Conservation (phyloP, 2,797 vertebrate species). For the Lutjanus campechanus region DNA sequence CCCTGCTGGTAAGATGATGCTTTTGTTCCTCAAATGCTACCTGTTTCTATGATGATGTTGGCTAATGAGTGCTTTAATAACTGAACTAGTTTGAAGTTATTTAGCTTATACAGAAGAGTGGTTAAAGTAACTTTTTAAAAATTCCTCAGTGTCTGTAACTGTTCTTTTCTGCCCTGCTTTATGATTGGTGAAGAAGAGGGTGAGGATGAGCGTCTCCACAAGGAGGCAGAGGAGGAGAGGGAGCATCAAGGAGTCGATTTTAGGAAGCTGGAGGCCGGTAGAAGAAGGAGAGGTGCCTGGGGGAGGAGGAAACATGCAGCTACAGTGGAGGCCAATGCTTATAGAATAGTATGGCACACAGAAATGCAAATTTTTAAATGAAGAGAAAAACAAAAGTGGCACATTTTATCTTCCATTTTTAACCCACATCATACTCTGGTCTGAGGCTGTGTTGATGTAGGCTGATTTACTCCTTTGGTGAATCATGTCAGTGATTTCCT, state of each 20-base stretch:
- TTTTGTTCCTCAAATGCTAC: not conserved
- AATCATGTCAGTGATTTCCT: not conserved
- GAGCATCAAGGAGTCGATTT: slow-evolving; percentile 25
- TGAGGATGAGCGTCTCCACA: slow-evolving; percentile 7
- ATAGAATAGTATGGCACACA: slow-evolving; percentile 73
- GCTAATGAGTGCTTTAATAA: not conserved
- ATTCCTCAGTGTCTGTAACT: not conserved
- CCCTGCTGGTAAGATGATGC: slow-evolving; percentile 64
- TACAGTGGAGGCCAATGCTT: slow-evolving; percentile 68
- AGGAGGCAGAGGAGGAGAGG: slow-evolving; percentile 29
- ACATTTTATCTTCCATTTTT: not conserved
- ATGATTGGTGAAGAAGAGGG: slow-evolving; percentile 33
- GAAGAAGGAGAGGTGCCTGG: slow-evolving; percentile 64
- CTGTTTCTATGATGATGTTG: not conserved
- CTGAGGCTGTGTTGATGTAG: not conserved
- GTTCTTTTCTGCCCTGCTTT: not conserved
- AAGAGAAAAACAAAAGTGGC: not conserved
- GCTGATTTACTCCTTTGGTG: not conserved
- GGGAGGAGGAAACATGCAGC: slow-evolving; percentile 65
- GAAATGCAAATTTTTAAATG: not conserved
- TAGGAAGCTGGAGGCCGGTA: slow-evolving; percentile 16
- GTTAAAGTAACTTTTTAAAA: too few relatives aligned
- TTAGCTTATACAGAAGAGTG: not conserved
- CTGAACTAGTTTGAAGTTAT: not conserved
- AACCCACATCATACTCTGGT: not conserved